Conservation (phyloP, 2,888 invertebrate genomes). For the Microctonus brassicae region DNA sequence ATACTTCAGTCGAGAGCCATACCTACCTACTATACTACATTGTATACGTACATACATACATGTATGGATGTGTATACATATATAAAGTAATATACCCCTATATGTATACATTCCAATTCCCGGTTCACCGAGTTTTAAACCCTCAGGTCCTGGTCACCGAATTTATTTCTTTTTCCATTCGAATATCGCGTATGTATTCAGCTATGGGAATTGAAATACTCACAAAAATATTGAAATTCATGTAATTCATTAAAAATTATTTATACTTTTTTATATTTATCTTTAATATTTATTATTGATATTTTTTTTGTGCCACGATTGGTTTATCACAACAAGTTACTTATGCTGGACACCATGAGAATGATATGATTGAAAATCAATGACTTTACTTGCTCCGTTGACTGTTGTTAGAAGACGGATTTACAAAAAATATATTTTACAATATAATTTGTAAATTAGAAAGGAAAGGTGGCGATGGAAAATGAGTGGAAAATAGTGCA, state of each 20-base stretch:
- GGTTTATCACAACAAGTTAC: too few species aligned
- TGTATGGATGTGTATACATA: slow-evolving; percentile 24
- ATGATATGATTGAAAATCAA: too few species aligned
- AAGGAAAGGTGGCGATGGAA: too few species aligned
- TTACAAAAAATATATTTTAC: too few species aligned
- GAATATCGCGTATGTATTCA: not conserved
- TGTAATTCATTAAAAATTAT: not conserved
- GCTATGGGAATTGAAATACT: not conserved
- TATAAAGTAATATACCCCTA: too few species aligned
- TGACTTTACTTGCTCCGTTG: too few species aligned
- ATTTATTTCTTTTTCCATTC: slow-evolving; percentile 12
- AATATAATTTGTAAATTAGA: too few species aligned
- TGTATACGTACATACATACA: slow-evolving; percentile 32
- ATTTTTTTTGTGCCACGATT: too few species aligned
- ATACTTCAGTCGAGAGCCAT: slow-evolving; percentile 20
- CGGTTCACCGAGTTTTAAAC: slow-evolving; percentile 28
- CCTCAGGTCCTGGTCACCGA: slow-evolving; percentile 8
- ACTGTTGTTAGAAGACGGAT: too few species aligned
- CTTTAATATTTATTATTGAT: too few species aligned
- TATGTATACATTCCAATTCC: slow-evolving; percentile 23
- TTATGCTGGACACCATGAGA: too few species aligned
- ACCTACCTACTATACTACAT: not conserved
- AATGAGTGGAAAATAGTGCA: too few species aligned
- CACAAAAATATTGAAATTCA: not conserved
- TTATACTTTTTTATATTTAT: not conserved